Conservation (phyloP, 1,140 invertebrate species). For the Episyrphus balteatus region DNA sequence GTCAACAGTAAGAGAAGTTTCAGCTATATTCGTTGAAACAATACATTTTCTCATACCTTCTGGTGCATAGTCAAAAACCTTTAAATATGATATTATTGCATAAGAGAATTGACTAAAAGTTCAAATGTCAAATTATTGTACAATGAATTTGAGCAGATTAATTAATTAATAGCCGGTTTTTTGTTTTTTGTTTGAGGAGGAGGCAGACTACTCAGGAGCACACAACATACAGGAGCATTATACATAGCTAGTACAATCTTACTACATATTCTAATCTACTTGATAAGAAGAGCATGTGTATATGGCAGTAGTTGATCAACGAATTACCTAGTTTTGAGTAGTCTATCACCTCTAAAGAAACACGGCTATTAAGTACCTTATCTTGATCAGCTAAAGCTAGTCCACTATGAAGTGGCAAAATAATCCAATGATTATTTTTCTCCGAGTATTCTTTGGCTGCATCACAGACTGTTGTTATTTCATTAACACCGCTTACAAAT, state of each 20-base stretch:
- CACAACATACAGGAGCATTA: no score
- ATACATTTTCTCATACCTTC: constrained; percentile 94
- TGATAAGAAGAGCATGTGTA: no score
- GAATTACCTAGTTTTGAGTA: no score
- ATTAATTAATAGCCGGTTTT: no score
- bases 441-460: constrained; percentile 76
- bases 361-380: constrained; percentile 58
- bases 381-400: constrained; percentile 91
- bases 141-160: no score
- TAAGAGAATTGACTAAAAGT: background rate
- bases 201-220: no score
- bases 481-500: constrained; percentile 91
- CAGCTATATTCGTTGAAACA: constrained; percentile 98
- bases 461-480: constrained; percentile 85
- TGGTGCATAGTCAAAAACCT: constrained; percentile 95
- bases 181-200: no score
- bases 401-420: constrained; percentile 89
- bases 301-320: no score
- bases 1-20: constrained; percentile 98
- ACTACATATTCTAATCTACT: no score
- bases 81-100: constrained; percentile 6
- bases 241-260: no score
- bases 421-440: constrained; percentile 79
- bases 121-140: no score
- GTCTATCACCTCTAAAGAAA: no score